Evolutionary conservation across 2,797 vertebrate genomes (phyloP).

Genomic region (Spinus pinus): DNA sequence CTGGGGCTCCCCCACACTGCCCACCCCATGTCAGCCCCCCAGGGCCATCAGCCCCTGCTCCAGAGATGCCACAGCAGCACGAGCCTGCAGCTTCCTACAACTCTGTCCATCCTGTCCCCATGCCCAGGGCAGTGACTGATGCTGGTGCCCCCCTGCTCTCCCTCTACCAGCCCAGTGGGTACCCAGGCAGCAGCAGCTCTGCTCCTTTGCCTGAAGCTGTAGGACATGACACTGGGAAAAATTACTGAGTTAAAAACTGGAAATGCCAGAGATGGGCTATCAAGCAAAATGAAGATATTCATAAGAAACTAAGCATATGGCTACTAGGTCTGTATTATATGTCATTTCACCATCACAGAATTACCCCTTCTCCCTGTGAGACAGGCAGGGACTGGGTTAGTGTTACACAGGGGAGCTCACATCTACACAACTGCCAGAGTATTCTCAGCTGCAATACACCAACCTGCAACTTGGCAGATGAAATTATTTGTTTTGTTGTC

Average conservation of each 20-base stretch:
- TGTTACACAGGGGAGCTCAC: not conserved
- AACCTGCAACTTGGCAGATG: not conserved
- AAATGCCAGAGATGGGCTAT: fast-evolving
- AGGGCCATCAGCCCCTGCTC: not conserved
- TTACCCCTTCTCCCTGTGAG: not conserved
- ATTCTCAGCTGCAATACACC: not conserved
- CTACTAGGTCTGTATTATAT: not conserved
- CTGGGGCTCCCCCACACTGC: fast-evolving
- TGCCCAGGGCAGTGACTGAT: fast-evolving
- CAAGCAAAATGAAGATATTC: not conserved
- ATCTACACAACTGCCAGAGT: not conserved
- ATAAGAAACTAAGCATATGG: not conserved
- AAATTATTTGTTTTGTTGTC: conserved; percentile 38
- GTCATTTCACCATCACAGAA: not conserved
- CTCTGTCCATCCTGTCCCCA: not conserved
- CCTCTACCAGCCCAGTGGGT: fast-evolving
- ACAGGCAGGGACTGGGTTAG: not conserved
- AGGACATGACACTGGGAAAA: not conserved
- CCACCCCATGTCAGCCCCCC: not conserved
- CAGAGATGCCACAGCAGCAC: not conserved
- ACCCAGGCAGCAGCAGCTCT: not conserved
- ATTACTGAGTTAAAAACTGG: not conserved
- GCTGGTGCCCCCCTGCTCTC: fast-evolving
- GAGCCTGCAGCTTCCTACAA: not conserved
- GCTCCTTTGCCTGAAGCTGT: not conserved